Base-by-base conservation (phyloP, 2,797 vertebrate species). In the Sebastes hubbsi region DNA sequence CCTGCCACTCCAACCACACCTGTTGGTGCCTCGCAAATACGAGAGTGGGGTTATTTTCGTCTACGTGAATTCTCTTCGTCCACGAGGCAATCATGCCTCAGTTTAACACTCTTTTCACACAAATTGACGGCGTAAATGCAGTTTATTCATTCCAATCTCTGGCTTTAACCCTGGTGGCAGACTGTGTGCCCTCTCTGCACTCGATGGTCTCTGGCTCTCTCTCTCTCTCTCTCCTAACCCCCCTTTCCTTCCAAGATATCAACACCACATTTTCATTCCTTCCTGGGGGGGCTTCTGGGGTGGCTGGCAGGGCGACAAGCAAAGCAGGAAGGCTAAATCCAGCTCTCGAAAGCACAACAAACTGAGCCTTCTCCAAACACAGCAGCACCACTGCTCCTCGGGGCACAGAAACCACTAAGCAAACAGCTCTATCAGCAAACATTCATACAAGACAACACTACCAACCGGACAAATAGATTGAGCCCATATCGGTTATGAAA, bases 261-360 rank as follows among this genome's bases (percentile, higher is more conserved):
- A 84, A 81, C 73, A 89, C 46, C 80, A 86, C 85, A 91, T 91
- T 94, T 91, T 87, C 75, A 85, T 88, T 90, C 78, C 87, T 81
- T 89, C 75, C 73, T 86, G 80, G 83, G 86, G 82, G 89, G 91
- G 79, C 74, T 88, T 82, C 78, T 71, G 70, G 83, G 86, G 64
- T 73, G 80, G 81, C 89, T 95, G 94, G 93, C 91, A 85, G 58
- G 74, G 46, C 18, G 87, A 95, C 93, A 94, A 93, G 83, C 77
- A 90, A 93, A 94, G 91, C 95, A 94, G 89, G 87, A 92, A 92
- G 88, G 79, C 90, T 91, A 93, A 90, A 94, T 94, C 91, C 79
- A 92, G 87, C 90, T 86, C 86, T 89, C 12, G 11, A 85, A 90
- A 92, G 82, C 88, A 94, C 91, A 95, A 92, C 91, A 94, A 92